Evolutionary conservation across 2,113 vertebrate genomes (phyloP).

Genomic region (Myocastor coypus): DNA sequence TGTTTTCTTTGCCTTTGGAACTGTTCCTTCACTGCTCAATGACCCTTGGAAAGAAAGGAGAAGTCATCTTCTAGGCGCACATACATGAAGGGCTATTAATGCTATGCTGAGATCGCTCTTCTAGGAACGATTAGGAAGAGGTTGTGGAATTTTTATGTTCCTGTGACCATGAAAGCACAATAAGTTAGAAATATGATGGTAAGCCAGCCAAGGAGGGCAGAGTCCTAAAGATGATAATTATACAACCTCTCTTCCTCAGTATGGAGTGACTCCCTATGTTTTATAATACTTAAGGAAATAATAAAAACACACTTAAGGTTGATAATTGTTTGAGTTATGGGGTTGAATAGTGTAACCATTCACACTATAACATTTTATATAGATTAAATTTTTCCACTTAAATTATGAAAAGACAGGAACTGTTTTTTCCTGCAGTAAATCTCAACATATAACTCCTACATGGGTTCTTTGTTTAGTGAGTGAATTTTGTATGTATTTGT

Average conservation of each 20-base stretch:
- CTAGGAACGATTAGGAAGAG: neutral
- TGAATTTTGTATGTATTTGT: neutral
- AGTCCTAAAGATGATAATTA: neutral
- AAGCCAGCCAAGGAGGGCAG: neutral
- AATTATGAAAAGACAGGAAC: neutral
- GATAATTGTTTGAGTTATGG: neutral
- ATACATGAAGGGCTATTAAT: neutral
- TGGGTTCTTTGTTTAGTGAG: neutral
- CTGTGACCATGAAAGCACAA: neutral
- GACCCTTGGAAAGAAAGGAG: neutral
- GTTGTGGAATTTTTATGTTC: conserved; percentile 13
- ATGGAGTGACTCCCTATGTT: neutral
- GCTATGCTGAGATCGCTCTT: neutral
- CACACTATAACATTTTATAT: neutral
- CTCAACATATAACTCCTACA: neutral
- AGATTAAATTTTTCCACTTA: neutral
- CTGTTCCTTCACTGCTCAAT: neutral
- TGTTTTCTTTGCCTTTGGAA: neutral
- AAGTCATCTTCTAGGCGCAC: neutral
- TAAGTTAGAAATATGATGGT: neutral
- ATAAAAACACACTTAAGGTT: neutral
- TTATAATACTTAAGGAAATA: neutral
- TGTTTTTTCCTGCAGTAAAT: neutral
- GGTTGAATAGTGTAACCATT: neutral
- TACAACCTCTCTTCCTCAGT: neutral